Conservation (phyloP, 2,888 invertebrate genomes). For the Watsonalla binaria region DNA sequence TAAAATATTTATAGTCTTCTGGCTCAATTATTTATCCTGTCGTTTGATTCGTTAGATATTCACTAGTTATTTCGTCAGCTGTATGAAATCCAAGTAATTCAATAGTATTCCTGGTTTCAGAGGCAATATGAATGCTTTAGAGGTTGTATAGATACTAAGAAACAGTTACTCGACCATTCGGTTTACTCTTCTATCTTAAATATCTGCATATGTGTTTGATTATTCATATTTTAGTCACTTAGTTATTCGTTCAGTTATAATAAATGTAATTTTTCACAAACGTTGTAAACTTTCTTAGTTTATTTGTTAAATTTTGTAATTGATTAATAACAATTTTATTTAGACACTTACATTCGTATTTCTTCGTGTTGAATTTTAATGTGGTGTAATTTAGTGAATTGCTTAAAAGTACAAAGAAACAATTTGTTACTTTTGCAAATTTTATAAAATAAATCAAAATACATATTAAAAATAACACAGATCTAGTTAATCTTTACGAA, state of each 20-base stretch:
- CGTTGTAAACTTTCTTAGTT: slow-evolving; percentile 76
- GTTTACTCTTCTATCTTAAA: slow-evolving; percentile 36
- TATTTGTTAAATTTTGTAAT: slow-evolving; percentile 75
- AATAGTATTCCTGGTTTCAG: slow-evolving; percentile 13
- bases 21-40: not conserved
- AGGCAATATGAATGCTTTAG: slow-evolving; percentile 38
- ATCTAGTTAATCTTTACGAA: slow-evolving; percentile 69
- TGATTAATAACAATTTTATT: slow-evolving; percentile 67
- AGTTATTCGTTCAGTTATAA: slow-evolving; percentile 71
- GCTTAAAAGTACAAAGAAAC: slow-evolving; percentile 84
- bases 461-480: slow-evolving; percentile 66
- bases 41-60: slow-evolving; percentile 1
- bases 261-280: slow-evolving; percentile 70
- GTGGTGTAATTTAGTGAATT: slow-evolving; percentile 80
- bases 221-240: slow-evolving; percentile 72
- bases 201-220: slow-evolving; percentile 57
- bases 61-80: slow-evolving; percentile 16
- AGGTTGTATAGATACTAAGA: slow-evolving; percentile 48
- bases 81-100: slow-evolving; percentile 16
- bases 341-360: slow-evolving; percentile 66
- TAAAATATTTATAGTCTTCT: not conserved
- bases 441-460: slow-evolving; percentile 79
- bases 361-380: slow-evolving; percentile 68
- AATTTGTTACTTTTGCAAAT: slow-evolving; percentile 86
- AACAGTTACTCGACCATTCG: slow-evolving; percentile 29